These are phyloP conservation scores for Brachionus asplanchnoidis DNA, from an alignment of 1,140 invertebrate species.

Conservation along the genomic window DNA sequence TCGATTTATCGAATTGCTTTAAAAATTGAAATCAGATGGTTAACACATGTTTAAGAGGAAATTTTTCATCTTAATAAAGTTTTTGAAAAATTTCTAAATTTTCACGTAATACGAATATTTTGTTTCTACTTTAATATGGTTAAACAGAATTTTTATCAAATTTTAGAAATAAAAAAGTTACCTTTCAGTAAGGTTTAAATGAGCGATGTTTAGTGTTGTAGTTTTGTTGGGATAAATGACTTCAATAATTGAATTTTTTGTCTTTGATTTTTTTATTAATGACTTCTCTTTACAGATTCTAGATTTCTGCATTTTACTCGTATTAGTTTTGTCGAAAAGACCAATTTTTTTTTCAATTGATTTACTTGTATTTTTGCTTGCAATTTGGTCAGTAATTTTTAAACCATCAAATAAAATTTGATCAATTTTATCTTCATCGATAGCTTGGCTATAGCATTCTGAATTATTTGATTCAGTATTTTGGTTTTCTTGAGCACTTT, in stretches of 20 bases:
- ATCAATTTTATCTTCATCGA: background rate
- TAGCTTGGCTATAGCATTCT: background rate
- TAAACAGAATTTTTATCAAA: too few species aligned
- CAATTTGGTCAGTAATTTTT: background rate
- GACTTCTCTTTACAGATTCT: background rate
- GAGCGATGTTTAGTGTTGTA: background rate
- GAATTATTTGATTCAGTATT: background rate
- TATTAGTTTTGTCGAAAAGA: background rate
- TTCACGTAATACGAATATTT: too few species aligned
- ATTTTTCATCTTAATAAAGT: too few species aligned
- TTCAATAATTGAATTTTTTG: background rate
- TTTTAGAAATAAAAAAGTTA: background rate
- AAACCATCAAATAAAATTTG: background rate
- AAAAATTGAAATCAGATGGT: too few species aligned
- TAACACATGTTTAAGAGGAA: too few species aligned
- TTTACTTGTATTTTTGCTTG: background rate
- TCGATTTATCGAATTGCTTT: too few species aligned
- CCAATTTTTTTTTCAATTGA: background rate
- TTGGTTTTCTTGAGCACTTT: background rate
- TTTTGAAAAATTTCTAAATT: too few species aligned
- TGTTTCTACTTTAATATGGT: too few species aligned
- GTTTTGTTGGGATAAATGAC: background rate
- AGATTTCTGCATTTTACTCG: background rate
- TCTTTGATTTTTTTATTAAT: background rate
- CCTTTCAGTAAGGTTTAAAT: background rate